Conservation (phyloP, 2,797 vertebrate species). For the Hozukius guyotensis region DNA sequence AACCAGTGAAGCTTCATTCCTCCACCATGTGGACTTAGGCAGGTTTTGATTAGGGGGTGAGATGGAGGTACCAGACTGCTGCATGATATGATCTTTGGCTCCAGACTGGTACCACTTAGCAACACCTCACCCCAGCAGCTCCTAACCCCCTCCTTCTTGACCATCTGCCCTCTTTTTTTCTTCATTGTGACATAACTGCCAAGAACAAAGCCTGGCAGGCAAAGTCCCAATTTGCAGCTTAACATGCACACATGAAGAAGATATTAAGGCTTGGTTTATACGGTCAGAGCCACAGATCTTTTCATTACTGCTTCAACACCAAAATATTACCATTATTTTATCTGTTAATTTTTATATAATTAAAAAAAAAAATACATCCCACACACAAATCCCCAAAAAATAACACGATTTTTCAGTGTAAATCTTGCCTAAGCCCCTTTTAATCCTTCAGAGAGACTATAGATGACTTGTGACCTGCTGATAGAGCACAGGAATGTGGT, state of each 20-base stretch:
- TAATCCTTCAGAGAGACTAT: slow-evolving; percentile 46
- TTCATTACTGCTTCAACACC: neutral
- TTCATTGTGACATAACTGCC: slow-evolving; percentile 7
- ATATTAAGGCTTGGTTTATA: neutral
- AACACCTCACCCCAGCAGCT: slow-evolving; percentile 21
- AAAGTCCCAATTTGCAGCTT: slow-evolving; percentile 2
- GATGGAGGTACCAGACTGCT: slow-evolving; percentile 37
- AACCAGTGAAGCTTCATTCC: slow-evolving; percentile 26
- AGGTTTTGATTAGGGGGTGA: slow-evolving; percentile 44
- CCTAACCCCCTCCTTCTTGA: neutral
- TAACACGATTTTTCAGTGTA: neutral
- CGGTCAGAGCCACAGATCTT: neutral
- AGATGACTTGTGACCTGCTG: slow-evolving; percentile 50
- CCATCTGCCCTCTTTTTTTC: slow-evolving; percentile 17
- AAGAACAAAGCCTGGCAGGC: slow-evolving; percentile 16
- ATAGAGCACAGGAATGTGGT: slow-evolving; percentile 49
- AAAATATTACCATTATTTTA: neutral
- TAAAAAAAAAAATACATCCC: neutral
- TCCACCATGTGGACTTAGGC: slow-evolving; percentile 11
- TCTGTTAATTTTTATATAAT: neutral
- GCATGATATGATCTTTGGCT: slow-evolving; percentile 53
- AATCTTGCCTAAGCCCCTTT: slow-evolving; percentile 10
- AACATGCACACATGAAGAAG: neutral
- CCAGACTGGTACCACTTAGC: slow-evolving; percentile 56
- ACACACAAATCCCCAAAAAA: neutral